Percentiles rank a stretch among this genome's conserved stretches.
phyloP scores from a whole-genome alignment of 2,113 vertebrate species.

The Craseonycteris thonglongyai region DNA sequence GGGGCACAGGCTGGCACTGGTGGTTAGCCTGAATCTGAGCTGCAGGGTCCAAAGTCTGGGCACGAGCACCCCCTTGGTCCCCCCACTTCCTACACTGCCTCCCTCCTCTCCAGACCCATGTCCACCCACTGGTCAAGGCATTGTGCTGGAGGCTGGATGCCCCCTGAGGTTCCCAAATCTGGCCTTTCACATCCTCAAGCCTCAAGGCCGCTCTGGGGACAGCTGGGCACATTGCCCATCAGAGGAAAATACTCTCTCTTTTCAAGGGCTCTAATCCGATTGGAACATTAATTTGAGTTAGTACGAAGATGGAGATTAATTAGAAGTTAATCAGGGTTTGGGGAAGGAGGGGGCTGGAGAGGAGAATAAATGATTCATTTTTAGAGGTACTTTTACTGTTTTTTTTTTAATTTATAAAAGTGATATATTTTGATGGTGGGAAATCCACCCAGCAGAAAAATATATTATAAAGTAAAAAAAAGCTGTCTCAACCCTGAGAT shows the following conservation, averaged over 20 bases:
- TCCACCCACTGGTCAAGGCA: neutral
- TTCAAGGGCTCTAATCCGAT: constrained; percentile 14
- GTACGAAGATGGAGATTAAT: constrained; percentile 55
- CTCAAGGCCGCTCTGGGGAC: neutral
- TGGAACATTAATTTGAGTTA: constrained; percentile 44
- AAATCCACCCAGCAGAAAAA: constrained; percentile 5
- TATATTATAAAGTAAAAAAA: neutral
- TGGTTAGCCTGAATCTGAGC: neutral
- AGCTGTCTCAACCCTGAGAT: neutral
- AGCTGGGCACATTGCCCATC: neutral
- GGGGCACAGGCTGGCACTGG: neutral
- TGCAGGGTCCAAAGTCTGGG: neutral
- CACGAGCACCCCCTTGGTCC: neutral
- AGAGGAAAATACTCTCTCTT: constrained; percentile 5
- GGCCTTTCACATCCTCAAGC: neutral
- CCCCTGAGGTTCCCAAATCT: neutral
- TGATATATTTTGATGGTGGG: neutral
- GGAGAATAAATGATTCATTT: constrained; percentile 41
- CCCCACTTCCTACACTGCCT: neutral
- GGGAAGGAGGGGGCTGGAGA: neutral
- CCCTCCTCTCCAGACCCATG: neutral
- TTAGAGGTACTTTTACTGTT: neutral
- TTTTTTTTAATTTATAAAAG: constrained; percentile 9
- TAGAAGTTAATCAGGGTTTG: constrained; percentile 56
- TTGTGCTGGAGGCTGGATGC: neutral